Percentiles rank a stretch among this genome's conserved stretches.
These are phyloP conservation scores for Deroptyus accipitrinus DNA, from an alignment of 2,113 vertebrate genomes.

Conservation along the genomic window DNA sequence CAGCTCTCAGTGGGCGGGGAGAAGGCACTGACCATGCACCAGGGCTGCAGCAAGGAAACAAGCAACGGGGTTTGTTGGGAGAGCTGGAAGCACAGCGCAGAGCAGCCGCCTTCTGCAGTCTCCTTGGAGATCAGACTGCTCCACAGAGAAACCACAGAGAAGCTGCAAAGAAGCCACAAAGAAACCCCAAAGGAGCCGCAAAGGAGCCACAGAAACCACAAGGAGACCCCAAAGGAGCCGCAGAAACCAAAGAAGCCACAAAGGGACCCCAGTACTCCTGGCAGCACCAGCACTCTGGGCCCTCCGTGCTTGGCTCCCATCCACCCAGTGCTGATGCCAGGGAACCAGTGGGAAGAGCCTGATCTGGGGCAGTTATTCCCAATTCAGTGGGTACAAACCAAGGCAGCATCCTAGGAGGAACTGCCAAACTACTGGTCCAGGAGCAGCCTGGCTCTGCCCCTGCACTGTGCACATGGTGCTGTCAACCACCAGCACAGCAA, in stretches of 20 bases:
- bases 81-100: neutral
- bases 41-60: rapidly evolving
- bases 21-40: rapidly evolving
- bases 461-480: rapidly evolving
- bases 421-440: neutral
- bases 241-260: neutral
- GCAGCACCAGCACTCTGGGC: neutral
- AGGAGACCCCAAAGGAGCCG: neutral
- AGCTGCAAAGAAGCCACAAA: neutral
- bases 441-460: neutral
- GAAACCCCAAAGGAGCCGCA: neutral
- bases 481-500: rapidly evolving
- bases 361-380: neutral
- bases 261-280: neutral
- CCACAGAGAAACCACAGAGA: neutral
- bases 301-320: neutral
- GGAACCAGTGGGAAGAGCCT: neutral
- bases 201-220: neutral
- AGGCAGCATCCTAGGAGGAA: neutral
- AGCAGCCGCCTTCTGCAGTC: neutral
- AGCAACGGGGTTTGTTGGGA: neutral
- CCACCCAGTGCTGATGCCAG: neutral
- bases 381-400: neutral
- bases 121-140: neutral
- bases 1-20: neutral